Percentiles rank a stretch among this genome's conserved stretches.
phyloP scores from a whole-genome alignment of 2,797 vertebrate genomes.

The Emydoidea blandingii region DNA sequence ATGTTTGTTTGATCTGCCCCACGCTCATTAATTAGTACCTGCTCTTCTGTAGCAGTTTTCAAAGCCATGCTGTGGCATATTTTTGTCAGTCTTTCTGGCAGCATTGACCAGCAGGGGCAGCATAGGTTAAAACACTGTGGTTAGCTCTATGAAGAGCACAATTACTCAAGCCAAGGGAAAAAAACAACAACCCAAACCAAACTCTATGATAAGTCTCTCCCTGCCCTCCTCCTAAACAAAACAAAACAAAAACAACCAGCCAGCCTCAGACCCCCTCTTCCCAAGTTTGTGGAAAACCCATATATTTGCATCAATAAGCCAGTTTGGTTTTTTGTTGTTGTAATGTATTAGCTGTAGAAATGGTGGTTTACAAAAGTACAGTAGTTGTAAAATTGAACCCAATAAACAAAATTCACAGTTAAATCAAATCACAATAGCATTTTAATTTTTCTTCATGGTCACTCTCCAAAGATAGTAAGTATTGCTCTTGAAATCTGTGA shows the following conservation, averaged over 20 bases:
- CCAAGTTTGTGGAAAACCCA: not conserved
- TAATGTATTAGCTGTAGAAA: not conserved
- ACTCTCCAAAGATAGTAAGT: not conserved
- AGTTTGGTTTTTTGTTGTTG: not conserved
- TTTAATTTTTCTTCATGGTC: constrained; percentile 1
- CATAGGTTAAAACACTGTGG: not conserved
- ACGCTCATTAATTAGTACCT: not conserved
- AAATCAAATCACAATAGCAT: not conserved
- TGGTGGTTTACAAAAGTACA: constrained; percentile 1
- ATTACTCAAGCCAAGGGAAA: not conserved
- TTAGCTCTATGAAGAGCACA: not conserved
- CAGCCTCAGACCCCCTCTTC: not conserved
- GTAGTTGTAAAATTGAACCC: constrained; percentile 23
- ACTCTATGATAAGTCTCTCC: not conserved
- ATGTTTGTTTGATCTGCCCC: not conserved
- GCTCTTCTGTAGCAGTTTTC: not conserved
- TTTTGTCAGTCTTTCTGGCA: not conserved
- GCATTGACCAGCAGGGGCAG: not conserved
- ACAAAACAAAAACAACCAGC: not conserved
- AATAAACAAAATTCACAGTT: not conserved
- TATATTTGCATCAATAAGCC: constrained; percentile 4
- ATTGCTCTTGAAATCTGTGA: not conserved
- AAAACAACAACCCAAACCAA: not conserved
- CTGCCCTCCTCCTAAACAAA: not conserved
- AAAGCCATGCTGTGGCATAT: not conserved